phyloP scores from a whole-genome alignment of 2,113 vertebrate species.

The Sinocyclocheilus grahami region DNA sequence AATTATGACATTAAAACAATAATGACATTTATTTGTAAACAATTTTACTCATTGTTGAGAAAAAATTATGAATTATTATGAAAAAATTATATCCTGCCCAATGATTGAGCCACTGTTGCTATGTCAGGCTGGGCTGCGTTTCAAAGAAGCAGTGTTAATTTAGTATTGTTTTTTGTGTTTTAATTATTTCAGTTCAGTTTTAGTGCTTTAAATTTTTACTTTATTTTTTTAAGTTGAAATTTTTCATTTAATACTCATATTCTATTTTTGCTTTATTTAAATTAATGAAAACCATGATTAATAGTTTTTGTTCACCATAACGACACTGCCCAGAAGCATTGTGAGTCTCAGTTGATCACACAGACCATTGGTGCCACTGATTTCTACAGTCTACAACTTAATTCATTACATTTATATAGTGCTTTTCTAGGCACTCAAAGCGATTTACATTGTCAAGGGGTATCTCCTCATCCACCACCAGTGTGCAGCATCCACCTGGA shows the following conservation, averaged over 20 bases:
- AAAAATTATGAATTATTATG: neutral
- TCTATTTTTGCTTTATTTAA: neutral
- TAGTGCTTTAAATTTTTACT: neutral
- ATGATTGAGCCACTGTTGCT: neutral
- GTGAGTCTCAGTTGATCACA: neutral
- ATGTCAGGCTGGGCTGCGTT: neutral
- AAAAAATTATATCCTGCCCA: neutral
- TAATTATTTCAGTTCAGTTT: neutral
- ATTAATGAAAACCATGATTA: neutral
- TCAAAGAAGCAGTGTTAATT: neutral
- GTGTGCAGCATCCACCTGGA: too few relatives aligned
- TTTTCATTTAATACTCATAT: neutral
- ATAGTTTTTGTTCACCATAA: neutral
- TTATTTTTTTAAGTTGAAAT: neutral
- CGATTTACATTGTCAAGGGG: too few relatives aligned
- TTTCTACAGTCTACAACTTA: neutral
- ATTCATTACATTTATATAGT: too few relatives aligned
- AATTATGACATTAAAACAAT: neutral
- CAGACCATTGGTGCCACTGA: neutral
- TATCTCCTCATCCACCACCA: too few relatives aligned
- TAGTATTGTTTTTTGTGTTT: neutral
- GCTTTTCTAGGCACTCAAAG: too few relatives aligned
- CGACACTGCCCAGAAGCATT: neutral
- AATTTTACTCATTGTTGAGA: neutral
- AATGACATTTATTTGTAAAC: neutral